These are phyloP conservation scores for Drosophila infuscata DNA, from an alignment of 2,888 invertebrate genomes.

Conservation along the genomic window DNA sequence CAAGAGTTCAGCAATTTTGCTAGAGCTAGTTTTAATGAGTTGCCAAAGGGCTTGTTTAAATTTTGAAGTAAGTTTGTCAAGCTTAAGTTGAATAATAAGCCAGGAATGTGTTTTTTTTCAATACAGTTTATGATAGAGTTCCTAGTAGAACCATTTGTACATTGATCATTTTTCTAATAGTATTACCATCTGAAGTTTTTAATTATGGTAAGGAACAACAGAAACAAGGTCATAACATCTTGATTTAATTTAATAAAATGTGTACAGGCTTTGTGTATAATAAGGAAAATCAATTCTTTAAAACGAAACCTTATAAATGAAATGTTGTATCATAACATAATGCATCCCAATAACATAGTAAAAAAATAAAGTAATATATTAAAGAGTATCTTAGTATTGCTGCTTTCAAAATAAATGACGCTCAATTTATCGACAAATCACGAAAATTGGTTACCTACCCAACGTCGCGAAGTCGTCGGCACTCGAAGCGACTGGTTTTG, in stretches of 20 bases:
- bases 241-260: not conserved
- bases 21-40: constrained; percentile 1
- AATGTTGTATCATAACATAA: not conserved
- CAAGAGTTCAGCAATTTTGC: not conserved
- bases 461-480: constrained; percentile 30
- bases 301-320: not conserved
- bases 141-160: not conserved
- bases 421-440: constrained; percentile 79
- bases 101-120: not conserved
- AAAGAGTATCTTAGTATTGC: constrained; percentile 14
- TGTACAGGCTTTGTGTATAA: not conserved
- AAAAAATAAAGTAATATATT: not conserved
- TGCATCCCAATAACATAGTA: not conserved
- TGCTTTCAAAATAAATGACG: not conserved
- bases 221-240: fast-evolving
- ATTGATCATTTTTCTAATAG: not conserved
- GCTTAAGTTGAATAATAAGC: not conserved
- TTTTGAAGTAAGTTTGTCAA: not conserved
- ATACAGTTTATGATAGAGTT: not conserved
- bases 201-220: not conserved
- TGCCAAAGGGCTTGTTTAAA: not conserved
- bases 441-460: constrained; percentile 68
- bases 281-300: not conserved
- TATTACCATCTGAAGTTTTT: not conserved
- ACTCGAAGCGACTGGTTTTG: constrained; percentile 16